Base-by-base conservation (phyloP, 2,888 invertebrate species). In the Lasioglossum leucozonium region DNA sequence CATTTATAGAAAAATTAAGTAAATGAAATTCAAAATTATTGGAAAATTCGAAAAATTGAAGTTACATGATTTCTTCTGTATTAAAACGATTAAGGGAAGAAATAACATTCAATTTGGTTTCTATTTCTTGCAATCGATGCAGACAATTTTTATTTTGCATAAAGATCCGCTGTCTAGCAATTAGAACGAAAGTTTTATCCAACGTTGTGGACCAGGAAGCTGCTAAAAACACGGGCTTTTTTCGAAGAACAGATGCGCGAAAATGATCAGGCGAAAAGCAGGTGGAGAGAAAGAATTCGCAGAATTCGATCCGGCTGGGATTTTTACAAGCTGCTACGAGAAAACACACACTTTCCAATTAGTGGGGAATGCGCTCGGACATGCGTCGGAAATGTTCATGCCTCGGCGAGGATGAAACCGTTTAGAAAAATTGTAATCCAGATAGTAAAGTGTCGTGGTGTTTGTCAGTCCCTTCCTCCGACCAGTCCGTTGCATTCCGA, bases 371-470 rank as follows among this genome's bases (percentile, higher is more conserved):
- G 69, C 16, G 26, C 26, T 26, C 30, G 40, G 18, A 30, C 6
- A 11, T 18, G 34, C 8, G 18, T 10, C n/a, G 34, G 51, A 73
- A 67, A 18, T 18, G 16, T 47, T 58, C 73, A 11, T 40, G 55
- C 16, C 4, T 47, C 44, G n/a, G 2, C n/a, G 37, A 40, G 44
- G 55, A 44, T 18, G 26, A 69, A 69, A 22, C 69, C 58, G 55
- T 79, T 72, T 78, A 69, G 58, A 42, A 44, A 44, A 79, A 62
- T 47, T 47, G 26, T 47, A 42, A 26, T 55, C 16, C 18, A 0
- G n/a, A n/a, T 79, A 77, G 71, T 72, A 77, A 30, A 77, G 44
- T 62, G 37, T 55, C 22, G 47, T 22, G 4, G 44, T 71, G 40
- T 67, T 47, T 71, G 47, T 30, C 65, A 16, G 0, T 2, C 62